Base-by-base conservation (phyloP, 2,113 vertebrate genomes). In the Psilopogon haemacephalus region DNA sequence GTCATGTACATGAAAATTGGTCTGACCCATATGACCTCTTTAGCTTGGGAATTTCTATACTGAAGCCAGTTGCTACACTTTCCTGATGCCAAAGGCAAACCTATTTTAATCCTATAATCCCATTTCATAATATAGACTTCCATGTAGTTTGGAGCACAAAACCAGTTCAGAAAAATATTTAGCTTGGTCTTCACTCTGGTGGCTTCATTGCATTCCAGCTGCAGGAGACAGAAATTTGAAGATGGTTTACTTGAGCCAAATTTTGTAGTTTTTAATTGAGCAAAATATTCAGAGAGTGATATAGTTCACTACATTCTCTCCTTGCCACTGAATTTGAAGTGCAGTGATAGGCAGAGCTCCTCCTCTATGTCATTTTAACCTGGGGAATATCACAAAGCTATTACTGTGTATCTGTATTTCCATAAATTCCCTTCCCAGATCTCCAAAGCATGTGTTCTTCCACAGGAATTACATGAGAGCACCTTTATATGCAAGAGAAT, bases 111-210 rank as follows among this genome's bases (percentile, higher is more conserved):
- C 52, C 6, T 12, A 2, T 65, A 69, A 58, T 86, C 71, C 50
- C 30, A 42, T 93, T 90, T 92, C 56, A 48, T 74, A 70, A 46
- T 74, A 42, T 11, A 55, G 54, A 59, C 13, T 63, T 72, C 20
- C 54, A 69, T 21, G 71, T 50, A 62, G 60, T 69, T 81, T 75
- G 58, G 52, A 87, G 63, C 59, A 58, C 67, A 88, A 76, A 93
- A 32, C 33, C 27, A 95, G 72, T 65, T 90, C 60, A 85, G 69
- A 84, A 68, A 95, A 96, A 86, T 94, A 94, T 94, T 92, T 96
- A 86, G 35, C 33, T 90, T 94, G 77, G 72, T 91, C 72, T 92
- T 92, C 62, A 94, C 44, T 90, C 81, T 84, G 62, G 76, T 95
- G 77, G 82, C 86, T 95, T 87, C 59, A 56, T 46, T 95, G 30